Evolutionary conservation across 1,140 invertebrate genomes (phyloP).

Genomic region (Drosophila santomea): DNA sequence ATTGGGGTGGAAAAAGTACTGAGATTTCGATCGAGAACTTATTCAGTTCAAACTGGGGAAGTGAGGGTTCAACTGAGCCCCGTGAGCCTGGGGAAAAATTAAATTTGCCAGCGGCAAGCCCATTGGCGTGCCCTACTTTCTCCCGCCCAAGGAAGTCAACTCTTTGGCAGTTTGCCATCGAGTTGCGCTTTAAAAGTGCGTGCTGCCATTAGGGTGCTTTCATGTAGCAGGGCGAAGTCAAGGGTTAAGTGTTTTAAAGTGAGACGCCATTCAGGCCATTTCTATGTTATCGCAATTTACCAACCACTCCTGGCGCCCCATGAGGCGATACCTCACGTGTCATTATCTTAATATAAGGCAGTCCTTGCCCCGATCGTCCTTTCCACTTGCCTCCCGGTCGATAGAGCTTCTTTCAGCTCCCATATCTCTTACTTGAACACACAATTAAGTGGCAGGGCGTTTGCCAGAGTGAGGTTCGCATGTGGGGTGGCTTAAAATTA

Average conservation of each 20-base stretch:
- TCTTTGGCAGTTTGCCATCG: constrained; percentile 70
- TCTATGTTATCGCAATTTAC: constrained; percentile 76
- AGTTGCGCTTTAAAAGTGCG: constrained; percentile 75
- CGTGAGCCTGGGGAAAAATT: constrained; percentile 38
- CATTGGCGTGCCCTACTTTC: constrained; percentile 54
- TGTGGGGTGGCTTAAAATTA: constrained; percentile 66
- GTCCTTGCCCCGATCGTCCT: constrained; percentile 9
- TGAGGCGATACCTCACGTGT: constrained; percentile 66
- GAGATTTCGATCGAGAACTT: neutral
- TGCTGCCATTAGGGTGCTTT: constrained; percentile 20
- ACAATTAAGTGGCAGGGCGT: constrained; percentile 69
- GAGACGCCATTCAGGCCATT: constrained; percentile 63
- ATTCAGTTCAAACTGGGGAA: neutral
- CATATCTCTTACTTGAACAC: constrained; percentile 81
- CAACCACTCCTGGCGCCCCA: constrained; percentile 53
- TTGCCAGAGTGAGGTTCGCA: constrained; percentile 4
- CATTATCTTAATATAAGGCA: constrained; percentile 80
- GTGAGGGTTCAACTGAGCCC: neutral
- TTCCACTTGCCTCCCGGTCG: constrained; percentile 1
- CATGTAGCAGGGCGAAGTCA: constrained; percentile 24
- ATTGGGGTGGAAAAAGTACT: neutral
- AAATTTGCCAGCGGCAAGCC: constrained; percentile 42
- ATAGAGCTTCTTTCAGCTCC: constrained; percentile 72
- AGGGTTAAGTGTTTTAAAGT: constrained; percentile 75
- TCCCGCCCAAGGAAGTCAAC: constrained; percentile 39